A percentile compares a stretch with the other conserved stretches of the same genome.
Conservation (phyloP, 2,113 vertebrate genomes). For the Corythoichthys haematopterus region DNA sequence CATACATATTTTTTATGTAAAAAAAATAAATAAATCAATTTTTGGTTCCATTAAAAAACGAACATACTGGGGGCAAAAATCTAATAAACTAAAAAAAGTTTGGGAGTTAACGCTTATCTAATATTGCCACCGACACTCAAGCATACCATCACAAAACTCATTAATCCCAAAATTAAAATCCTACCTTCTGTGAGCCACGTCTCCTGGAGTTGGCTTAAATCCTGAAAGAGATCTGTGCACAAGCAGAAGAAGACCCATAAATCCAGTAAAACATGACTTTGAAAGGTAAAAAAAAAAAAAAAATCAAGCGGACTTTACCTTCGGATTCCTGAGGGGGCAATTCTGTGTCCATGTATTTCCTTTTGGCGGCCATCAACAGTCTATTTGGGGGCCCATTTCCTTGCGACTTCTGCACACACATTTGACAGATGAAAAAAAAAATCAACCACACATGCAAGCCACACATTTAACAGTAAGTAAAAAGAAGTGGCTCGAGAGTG, state of each 20-base stretch:
- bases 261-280: not conserved
- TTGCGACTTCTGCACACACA: conserved; percentile 78
- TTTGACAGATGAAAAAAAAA: conserved; percentile 35
- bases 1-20: no score
- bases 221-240: conserved; percentile 90
- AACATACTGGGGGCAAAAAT: no score
- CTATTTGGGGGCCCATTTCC: conserved; percentile 81
- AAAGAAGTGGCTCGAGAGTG: not conserved
- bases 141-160: no score
- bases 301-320: conserved; percentile 68
- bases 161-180: conserved; percentile 30
- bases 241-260: conserved; percentile 11
- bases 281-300: not conserved
- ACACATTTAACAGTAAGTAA: not conserved
- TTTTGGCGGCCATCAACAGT: conserved; percentile 78
- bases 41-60: no score
- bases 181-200: conserved; percentile 97
- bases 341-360: conserved; percentile 80
- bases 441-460: not conserved
- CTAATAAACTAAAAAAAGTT: no score
- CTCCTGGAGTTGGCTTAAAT: conserved; percentile 93
- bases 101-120: no score
- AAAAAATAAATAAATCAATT: no score
- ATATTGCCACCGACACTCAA: no score
- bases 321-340: conserved; percentile 86